Evolutionary conservation across 1,140 invertebrate species (phyloP).

Genomic region (Caenorhabditis remanei): DNA sequence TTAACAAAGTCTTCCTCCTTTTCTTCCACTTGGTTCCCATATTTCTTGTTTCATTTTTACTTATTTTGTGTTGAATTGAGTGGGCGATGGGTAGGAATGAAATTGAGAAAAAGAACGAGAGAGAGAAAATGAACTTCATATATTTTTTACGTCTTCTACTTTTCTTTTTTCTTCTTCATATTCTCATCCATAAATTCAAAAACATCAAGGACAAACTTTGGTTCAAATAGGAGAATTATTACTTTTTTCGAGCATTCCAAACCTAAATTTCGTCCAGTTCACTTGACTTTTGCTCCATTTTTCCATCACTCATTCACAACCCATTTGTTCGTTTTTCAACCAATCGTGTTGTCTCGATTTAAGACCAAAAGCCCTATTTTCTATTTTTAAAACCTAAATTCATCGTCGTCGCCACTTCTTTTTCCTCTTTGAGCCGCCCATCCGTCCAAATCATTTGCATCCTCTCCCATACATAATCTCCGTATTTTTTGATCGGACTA

Average conservation of each 20-base stretch:
- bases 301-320: not conserved
- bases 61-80: not conserved
- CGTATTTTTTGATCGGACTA: constrained; percentile 9
- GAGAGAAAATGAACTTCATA: not conserved
- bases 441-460: not conserved
- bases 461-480: constrained; percentile 8
- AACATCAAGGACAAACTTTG: not conserved
- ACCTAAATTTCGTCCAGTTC: not conserved
- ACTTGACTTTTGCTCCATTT: not conserved
- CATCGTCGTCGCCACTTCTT: not conserved
- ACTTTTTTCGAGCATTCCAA: too few relatives aligned
- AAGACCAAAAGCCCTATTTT: not conserved
- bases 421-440: not conserved
- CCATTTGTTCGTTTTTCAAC: not conserved
- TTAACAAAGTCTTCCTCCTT: too few relatives aligned
- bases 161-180: not conserved
- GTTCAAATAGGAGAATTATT: too few relatives aligned
- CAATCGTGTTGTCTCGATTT: not conserved
- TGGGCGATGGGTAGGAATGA: not conserved
- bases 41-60: not conserved
- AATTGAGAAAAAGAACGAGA: not conserved
- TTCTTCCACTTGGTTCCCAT: too few relatives aligned
- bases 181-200: too few relatives aligned
- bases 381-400: constrained; percentile 10
- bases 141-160: constrained; percentile 9